Evolutionary conservation across 2,113 vertebrate genomes (phyloP), one percentile per base, ranked within the genome.

Genomic region (Stictonetta naevosa): DNA sequence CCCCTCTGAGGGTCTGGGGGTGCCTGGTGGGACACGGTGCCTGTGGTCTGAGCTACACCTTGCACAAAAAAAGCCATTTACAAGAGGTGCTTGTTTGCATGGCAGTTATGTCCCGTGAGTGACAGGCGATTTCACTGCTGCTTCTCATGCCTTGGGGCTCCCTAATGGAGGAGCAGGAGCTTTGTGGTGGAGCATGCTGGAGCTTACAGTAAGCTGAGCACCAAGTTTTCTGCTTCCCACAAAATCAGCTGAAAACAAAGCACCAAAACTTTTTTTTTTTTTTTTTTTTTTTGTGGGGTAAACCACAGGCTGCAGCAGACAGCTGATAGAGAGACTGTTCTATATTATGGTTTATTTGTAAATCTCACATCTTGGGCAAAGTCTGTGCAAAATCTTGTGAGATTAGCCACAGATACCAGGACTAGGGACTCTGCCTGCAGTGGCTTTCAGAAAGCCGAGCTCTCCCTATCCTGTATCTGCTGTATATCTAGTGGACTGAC

Each of bases 21-120:
- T 23, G 34, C 42, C 59, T 26, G 42, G 52, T 36, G n/a, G 42
- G 25, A 34, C 17, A 10, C 8, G 10, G 56, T 0, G 4, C 21
- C 38, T 9, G 28, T 63, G 48, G 0, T 74, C n/a, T 76, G 76
- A 44, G 3, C 10, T 38, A 18, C 0, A 0, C 58, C 28, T 82
- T 1, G 1, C 38, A 9, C 19, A 11, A 33, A 34, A 34, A 68
- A 33, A 75, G 6, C 52, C 60, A 21, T 8, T 28, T 2, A 0
- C 13, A 44, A 55, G 48, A 34, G 31, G 25, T 25, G 13, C 38
- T 46, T 73, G 6, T 53, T 75, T 95, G 26, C n/a, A 42, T 79
- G 60, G 38, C 26, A 60, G 34, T 53, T 53, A 12, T 6, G 11
- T 73, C 34, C 56, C 42, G 20, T 44, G 40, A 59, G 34, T 25